Percentiles rank a stretch among this genome's conserved stretches.
phyloP scores from a whole-genome alignment of 2,797 vertebrate species.

The Podarcis siculus region DNA sequence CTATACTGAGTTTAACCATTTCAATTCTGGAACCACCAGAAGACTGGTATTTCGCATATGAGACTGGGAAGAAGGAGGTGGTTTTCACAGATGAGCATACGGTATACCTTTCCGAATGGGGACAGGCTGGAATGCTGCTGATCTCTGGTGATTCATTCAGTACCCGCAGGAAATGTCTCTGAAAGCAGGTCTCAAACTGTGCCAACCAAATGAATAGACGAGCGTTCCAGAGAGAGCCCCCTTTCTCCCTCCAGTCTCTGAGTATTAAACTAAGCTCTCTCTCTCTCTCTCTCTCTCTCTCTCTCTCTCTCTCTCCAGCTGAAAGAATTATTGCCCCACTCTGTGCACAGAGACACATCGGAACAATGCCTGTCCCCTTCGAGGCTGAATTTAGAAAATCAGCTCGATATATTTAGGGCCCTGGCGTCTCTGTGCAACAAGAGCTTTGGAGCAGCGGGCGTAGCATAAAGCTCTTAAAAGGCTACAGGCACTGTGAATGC shows the following conservation, averaged over 20 bases:
- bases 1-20: background rate
- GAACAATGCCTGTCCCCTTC: constrained; percentile 22
- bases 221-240: background rate
- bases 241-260: background rate
- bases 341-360: background rate
- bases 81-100: background rate
- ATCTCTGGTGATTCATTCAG: background rate
- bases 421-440: background rate
- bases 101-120: background rate
- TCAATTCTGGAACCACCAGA: background rate
- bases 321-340: background rate
- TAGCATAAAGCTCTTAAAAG: constrained; percentile 39
- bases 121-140: background rate
- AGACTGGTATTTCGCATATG: background rate
- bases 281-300: background rate
- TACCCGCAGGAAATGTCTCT: constrained; percentile 1
- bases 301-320: background rate
- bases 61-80: background rate
- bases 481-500: constrained; percentile 19
- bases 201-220: background rate
- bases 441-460: constrained; percentile 15
- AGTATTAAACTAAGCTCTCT: background rate
- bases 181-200: constrained; percentile 6
- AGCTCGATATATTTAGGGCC: constrained; percentile 40
- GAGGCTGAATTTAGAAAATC: constrained; percentile 15